Percentiles rank a stretch among this genome's conserved stretches.
These are phyloP conservation scores for Cyphomyrus plagiostoma DNA, from an alignment of 2,113 vertebrate species.

Conservation along the genomic window DNA sequence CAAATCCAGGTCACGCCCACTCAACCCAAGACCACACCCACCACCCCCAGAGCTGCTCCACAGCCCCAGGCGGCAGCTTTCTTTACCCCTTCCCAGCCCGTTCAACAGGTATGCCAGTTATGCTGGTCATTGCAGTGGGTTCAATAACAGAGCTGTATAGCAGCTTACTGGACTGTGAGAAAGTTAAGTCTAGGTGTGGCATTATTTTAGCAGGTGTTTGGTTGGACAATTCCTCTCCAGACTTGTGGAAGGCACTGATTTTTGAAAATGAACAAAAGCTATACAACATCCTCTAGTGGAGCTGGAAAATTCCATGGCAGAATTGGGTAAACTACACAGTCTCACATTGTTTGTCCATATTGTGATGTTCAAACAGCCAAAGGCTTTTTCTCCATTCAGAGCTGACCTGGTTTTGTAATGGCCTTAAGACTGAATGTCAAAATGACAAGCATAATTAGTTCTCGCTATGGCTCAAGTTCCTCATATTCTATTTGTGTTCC, in stretches of 20 bases:
- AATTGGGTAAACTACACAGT: not conserved
- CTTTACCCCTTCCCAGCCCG: slow-evolving; percentile 25
- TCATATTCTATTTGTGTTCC: not conserved
- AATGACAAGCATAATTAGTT: not conserved
- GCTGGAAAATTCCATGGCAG: not conserved
- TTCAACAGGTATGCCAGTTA: slow-evolving; percentile 38
- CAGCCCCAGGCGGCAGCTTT: slow-evolving; percentile 52
- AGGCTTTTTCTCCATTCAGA: not conserved
- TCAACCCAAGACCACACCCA: slow-evolving; percentile 32
- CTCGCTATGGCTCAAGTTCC: not conserved
- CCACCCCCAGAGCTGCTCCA: slow-evolving; percentile 55
- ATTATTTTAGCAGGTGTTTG: not conserved
- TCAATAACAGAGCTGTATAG: not conserved
- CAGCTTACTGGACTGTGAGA: not conserved
- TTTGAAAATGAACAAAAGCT: not conserved
- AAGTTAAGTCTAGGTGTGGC: not conserved
- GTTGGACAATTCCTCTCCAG: not conserved
- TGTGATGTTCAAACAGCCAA: not conserved
- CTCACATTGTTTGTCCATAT: not conserved
- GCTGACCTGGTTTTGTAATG: slow-evolving; percentile 2
- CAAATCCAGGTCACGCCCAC: slow-evolving; percentile 37
- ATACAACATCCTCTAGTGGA: not conserved
- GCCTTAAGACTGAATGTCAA: not conserved
- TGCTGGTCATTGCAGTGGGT: not conserved
- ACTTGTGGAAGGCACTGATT: not conserved